These are phyloP conservation scores for Melieria picta DNA, from an alignment of 2,888 invertebrate genomes.

Conservation along the genomic window DNA sequence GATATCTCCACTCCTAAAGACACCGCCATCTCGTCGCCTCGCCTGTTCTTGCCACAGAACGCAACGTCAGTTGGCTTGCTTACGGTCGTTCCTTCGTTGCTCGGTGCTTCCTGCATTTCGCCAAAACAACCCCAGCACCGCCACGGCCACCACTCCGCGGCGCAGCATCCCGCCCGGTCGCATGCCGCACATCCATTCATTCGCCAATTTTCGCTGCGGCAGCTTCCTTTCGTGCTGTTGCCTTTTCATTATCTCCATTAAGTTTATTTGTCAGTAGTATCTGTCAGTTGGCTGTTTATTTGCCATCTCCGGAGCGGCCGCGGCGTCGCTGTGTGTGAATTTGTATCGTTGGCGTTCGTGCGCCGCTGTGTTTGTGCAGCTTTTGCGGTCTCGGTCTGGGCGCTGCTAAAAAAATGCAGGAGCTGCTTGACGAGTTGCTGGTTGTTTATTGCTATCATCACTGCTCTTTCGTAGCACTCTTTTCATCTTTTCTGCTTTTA, in stretches of 20 bases:
- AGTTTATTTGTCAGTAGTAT: constrained; percentile 32
- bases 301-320: constrained; percentile 9
- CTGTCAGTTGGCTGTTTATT: neutral
- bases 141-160: constrained; percentile 25
- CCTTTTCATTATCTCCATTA: constrained; percentile 32
- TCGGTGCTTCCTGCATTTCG: neutral
- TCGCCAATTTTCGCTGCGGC: constrained; percentile 38
- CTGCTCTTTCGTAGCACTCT: constrained; percentile 25
- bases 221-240: constrained; percentile 4
- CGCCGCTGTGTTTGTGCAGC: constrained; percentile 27
- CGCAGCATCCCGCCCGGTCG: no score
- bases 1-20: no score
- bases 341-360: constrained; percentile 22
- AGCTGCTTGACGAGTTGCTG: constrained; percentile 49
- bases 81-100: constrained; percentile 22
- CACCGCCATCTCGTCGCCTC: no score
- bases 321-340: constrained; percentile 9
- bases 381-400: constrained; percentile 36
- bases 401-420: constrained; percentile 57
- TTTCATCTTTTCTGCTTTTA: constrained; percentile 27
- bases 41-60: no score
- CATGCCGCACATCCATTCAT: constrained; percentile 50
- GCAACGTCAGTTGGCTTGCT: neutral
- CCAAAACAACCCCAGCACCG: no score
- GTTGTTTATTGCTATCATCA: constrained; percentile 12